Conservation (phyloP, 2,888 invertebrate species). For the Caprella mutica region DNA sequence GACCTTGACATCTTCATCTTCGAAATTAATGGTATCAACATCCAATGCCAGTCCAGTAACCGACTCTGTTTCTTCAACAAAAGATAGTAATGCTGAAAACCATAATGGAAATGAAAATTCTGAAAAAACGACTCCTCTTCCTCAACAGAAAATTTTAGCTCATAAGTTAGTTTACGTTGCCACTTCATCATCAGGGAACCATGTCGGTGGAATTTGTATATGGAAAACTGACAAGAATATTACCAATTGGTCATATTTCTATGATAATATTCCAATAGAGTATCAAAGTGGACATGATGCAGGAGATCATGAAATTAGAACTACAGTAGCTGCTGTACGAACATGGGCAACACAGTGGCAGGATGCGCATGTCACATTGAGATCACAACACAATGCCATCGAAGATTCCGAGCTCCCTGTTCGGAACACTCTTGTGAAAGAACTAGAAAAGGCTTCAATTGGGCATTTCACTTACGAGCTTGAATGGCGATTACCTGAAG, state of each 20-base stretch:
- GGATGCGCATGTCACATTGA: conserved; percentile 23
- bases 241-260: conserved; percentile 28
- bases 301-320: conserved; percentile 27
- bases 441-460: conserved; percentile 16
- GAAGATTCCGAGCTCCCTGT: conserved; percentile 22
- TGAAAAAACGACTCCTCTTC: neutral
- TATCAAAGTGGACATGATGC: conserved; percentile 28
- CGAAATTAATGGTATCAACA: neutral
- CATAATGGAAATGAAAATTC: too few relatives aligned
- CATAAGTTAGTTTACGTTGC: conserved; percentile 28
- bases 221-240: conserved; percentile 19
- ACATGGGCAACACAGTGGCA: conserved; percentile 27
- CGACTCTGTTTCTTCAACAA: neutral
- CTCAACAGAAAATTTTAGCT: neutral
- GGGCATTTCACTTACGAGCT: conserved; percentile 23
- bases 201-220: conserved; percentile 28
- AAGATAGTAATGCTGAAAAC: neutral
- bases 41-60: neutral
- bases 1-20: too few relatives aligned
- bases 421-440: conserved; percentile 11
- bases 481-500: conserved; percentile 24
- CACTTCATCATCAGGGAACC: conserved; percentile 28
- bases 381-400: conserved; percentile 21
- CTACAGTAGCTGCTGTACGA: conserved; percentile 26
- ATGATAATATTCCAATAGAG: conserved; percentile 33